Evolutionary conservation across 2,888 invertebrate genomes (phyloP), one percentile per base, ranked within the genome.

Genomic region (Stictocephala bisonia): DNA sequence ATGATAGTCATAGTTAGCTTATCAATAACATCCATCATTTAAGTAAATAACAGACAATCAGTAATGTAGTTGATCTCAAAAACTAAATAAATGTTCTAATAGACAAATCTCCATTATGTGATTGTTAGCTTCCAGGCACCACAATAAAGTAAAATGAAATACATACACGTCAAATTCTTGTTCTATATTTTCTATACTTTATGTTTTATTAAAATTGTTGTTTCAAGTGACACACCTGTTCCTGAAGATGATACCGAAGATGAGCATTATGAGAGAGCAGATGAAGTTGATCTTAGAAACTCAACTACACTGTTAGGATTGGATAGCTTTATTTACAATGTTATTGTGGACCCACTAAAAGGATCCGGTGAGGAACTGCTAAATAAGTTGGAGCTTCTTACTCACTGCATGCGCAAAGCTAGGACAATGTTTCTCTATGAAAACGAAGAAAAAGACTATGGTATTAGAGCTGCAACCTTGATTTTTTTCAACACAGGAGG

Each of bases 401-500:
- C 53, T 9, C 69, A 69, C 56, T 69, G 69, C 26, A 53, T 69
- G 40, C 13, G 53, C 2, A 69, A 53, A 24, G 53, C 69, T n/a
- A 31, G 51, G 26, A 40, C 69, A 1, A 69, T 69, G 69, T 69
- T 51, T 22, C 35, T 53, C 4, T 51, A 69, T n/a, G 53, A 40
- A 13, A 41, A 40, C n/a, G 56, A 53, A 18, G 40, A 24, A 40
- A 20, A 31, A 3, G 69, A 69, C 20, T 51, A 69, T 22, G 69
- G 35, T 18, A 53, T 69, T 35, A 53, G 69, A 56, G 53, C 69
- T 13, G 69, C 69, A 20, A 53, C 53, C 0, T 40, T 69, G 6
- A 40, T 69, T 24, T 41, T 69, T n/a, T 69, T 53, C 15, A 69
- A 69, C 24, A 31, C 24, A 24, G 69, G 69, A n/a, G 69, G 69